Percentiles rank a stretch among this genome's conserved stretches.
Evolutionary conservation across 2,888 invertebrate species (phyloP).

Genomic region (Trisateles emortualis): DNA sequence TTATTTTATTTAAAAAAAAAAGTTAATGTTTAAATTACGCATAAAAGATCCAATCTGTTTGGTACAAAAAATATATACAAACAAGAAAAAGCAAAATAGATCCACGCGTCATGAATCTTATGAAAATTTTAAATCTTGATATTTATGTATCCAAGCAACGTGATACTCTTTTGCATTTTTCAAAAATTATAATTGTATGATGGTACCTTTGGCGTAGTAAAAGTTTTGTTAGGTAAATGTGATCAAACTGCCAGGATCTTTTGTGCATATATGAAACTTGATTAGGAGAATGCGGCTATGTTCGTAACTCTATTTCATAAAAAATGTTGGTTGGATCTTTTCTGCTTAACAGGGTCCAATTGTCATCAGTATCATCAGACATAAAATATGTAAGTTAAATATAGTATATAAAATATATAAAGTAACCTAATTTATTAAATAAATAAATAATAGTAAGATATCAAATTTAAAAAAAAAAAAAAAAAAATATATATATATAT

Average conservation of each 20-base stretch:
- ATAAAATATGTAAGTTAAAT: no score
- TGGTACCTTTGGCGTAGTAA: conserved; percentile 13
- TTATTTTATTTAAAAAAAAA: background rate
- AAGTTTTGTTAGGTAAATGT: conserved; percentile 15
- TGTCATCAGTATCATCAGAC: no score
- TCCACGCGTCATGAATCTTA: conserved; percentile 12
- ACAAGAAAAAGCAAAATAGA: conserved; percentile 1
- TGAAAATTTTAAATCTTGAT: conserved; percentile 5
- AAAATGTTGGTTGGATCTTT: background rate
- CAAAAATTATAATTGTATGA: conserved; percentile 9
- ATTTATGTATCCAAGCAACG: conserved; percentile 11
- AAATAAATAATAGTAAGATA: no score
- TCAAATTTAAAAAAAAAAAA: no score
- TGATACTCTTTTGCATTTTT: conserved; percentile 12
- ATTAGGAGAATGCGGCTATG: conserved; percentile 1
- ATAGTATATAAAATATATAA: no score
- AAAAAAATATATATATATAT: no score
- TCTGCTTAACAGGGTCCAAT: no score
- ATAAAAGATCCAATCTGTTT: background rate
- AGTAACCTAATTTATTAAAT: no score
- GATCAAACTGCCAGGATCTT: conserved; percentile 9
- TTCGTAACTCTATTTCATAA: background rate
- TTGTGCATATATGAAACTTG: conserved; percentile 6
- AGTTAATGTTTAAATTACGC: background rate
- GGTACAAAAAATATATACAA: background rate